phyloP scores from a whole-genome alignment of 2,113 vertebrate species.

The Urocitellus parryii region DNA sequence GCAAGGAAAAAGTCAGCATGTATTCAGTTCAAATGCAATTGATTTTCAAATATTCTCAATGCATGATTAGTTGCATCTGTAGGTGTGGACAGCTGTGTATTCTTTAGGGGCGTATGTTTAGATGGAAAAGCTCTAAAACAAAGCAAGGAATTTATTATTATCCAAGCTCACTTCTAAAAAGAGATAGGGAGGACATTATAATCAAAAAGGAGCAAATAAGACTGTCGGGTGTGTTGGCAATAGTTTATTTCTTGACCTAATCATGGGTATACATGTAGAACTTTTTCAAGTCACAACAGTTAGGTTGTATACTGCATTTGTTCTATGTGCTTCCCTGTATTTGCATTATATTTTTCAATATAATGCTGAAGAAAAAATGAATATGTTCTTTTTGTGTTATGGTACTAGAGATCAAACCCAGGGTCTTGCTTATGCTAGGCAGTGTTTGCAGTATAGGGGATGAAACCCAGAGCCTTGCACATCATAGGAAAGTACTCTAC shows the following conservation, averaged over 20 bases:
- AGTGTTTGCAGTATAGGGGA: no score
- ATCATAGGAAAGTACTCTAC: no score
- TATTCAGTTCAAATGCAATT: background rate
- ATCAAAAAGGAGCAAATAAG: background rate
- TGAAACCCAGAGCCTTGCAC: no score
- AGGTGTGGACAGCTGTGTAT: background rate
- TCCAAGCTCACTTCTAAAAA: background rate
- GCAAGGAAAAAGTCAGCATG: background rate
- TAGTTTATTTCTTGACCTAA: background rate
- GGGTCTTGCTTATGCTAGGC: background rate
- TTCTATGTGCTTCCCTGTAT: background rate
- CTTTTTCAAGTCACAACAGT: background rate
- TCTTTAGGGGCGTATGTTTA: background rate
- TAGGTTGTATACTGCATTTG: background rate
- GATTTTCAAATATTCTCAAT: background rate
- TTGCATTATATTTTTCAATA: background rate
- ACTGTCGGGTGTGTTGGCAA: accelerated
- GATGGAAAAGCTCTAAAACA: background rate
- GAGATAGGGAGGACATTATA: background rate
- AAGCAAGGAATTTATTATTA: background rate
- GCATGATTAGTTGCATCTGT: background rate
- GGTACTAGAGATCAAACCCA: background rate
- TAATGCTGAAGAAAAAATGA: background rate
- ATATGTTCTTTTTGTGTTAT: background rate
- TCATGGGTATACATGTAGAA: background rate